Conservation (phyloP, 2,113 vertebrate species). For the Rhineura floridana region DNA sequence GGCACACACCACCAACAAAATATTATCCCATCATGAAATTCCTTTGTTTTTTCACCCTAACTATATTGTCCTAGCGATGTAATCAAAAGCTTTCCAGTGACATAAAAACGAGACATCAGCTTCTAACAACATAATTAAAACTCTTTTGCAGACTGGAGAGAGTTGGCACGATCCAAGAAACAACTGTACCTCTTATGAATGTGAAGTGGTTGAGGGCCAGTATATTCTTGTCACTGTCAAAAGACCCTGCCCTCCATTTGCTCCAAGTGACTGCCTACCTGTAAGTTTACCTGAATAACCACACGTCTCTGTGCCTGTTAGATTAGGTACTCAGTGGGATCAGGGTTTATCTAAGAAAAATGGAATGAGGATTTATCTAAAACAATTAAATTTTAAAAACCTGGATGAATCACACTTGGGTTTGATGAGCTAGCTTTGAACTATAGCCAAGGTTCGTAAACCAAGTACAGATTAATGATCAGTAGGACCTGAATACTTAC, state of each 20-base stretch:
- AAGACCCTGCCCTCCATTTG: conserved; percentile 54
- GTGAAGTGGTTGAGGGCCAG: conserved; percentile 54
- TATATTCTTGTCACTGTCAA: conserved; percentile 45
- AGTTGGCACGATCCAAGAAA: conserved; percentile 54
- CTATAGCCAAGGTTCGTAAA: not conserved
- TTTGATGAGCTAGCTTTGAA: not conserved
- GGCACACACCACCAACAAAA: too few relatives aligned
- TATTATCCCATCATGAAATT: too few relatives aligned
- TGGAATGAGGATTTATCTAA: not conserved
- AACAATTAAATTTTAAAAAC: not conserved
- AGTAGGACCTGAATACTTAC: not conserved
- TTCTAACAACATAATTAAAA: conserved; percentile 32
- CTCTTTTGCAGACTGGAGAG: conserved; percentile 67
- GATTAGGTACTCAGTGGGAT: not conserved
- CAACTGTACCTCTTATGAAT: conserved; percentile 67
- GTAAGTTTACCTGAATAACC: conserved; percentile 61
- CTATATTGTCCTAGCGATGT: not conserved
- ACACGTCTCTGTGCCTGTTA: not conserved
- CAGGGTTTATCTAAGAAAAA: not conserved
- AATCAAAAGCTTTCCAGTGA: not conserved
- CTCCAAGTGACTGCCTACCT: conserved; percentile 39
- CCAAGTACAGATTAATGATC: not conserved
- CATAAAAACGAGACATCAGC: not conserved
- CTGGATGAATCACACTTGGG: not conserved
- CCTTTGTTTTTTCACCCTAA: not conserved